phyloP scores from a whole-genome alignment of 2,888 invertebrate species.

The Plagiodera versicolora region DNA sequence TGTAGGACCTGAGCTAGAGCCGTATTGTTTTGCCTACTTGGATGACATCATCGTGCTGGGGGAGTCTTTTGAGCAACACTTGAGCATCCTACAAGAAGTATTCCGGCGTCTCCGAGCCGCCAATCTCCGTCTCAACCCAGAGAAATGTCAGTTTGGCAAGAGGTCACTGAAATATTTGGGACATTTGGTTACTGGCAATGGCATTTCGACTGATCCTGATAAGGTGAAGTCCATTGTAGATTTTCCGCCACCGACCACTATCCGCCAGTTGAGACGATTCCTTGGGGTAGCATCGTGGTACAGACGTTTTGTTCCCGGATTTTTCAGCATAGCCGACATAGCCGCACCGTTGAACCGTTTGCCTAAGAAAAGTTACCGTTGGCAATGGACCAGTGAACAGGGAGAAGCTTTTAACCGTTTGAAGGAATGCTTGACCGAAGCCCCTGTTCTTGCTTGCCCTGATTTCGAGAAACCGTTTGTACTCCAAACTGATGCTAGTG shows the following conservation, averaged over 20 bases:
- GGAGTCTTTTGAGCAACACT: background rate
- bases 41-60: background rate
- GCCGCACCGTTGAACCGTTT: constrained; percentile 10
- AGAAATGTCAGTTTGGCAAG: constrained; percentile 22
- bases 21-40: background rate
- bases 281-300: constrained; percentile 18
- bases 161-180: constrained; percentile 15
- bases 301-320: constrained; percentile 16
- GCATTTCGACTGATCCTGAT: constrained; percentile 1
- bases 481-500: constrained; percentile 33
- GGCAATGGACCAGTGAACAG: constrained; percentile 8
- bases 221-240: constrained; percentile 8
- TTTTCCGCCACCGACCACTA: background rate
- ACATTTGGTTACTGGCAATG: constrained; percentile 5
- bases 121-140: constrained; percentile 12
- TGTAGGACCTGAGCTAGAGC: background rate
- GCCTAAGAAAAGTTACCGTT: background rate
- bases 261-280: constrained; percentile 13
- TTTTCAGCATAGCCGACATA: constrained; percentile 4
- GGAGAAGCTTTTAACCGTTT: background rate
- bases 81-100: background rate
- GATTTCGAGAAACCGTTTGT: constrained; percentile 27
- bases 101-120: constrained; percentile 14
- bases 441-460: constrained; percentile 25
- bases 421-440: background rate